Conservation (phyloP, 2,113 vertebrate genomes). For the Drymodes brunneopygia region DNA sequence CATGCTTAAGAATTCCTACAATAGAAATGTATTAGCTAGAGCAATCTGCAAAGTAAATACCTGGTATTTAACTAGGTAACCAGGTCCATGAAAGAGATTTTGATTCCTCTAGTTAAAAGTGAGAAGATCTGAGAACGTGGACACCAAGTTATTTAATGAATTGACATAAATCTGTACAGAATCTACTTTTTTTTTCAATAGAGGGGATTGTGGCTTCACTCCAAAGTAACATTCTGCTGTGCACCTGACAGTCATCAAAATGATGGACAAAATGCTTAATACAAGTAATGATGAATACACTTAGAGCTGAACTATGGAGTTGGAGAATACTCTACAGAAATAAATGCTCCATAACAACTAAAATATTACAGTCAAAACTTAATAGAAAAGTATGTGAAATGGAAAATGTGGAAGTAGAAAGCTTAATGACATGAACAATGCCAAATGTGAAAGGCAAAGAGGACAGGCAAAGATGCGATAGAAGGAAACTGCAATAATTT, state of each 20-base stretch:
- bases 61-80: background rate
- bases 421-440: background rate
- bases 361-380: background rate
- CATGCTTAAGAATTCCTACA: background rate
- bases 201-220: background rate
- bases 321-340: background rate
- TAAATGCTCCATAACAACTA: background rate
- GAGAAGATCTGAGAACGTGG: background rate
- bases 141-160: background rate
- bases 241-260: background rate
- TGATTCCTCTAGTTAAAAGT: background rate
- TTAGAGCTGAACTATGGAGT: background rate
- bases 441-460: background rate
- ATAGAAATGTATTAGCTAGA: background rate
- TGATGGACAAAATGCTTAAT: background rate
- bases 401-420: background rate
- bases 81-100: background rate
- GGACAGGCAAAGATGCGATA: rapidly evolving
- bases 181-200: background rate
- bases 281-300: background rate
- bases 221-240: background rate
- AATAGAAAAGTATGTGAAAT: background rate
- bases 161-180: background rate
- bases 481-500: background rate
- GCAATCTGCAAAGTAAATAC: background rate